These are phyloP conservation scores for Drosophila simulans DNA, from an alignment of 1,140 invertebrate genomes.

Conservation along the genomic window DNA sequence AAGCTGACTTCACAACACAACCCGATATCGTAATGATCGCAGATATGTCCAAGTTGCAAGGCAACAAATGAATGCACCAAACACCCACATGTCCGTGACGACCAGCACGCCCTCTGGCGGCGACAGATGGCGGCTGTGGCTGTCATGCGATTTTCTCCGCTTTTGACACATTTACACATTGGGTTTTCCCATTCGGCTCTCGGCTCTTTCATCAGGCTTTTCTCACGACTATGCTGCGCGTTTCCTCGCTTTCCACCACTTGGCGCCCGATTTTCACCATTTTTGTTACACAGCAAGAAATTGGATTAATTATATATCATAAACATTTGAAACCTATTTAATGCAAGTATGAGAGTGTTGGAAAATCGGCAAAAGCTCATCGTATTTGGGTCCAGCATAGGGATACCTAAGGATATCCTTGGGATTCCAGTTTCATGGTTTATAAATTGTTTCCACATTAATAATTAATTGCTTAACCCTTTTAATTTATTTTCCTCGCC, in stretches of 20 bases:
- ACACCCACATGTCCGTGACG: conserved; percentile 28
- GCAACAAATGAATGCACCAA: conserved; percentile 6
- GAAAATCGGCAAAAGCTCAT: not conserved
- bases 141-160: conserved; percentile 59
- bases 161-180: conserved; percentile 76
- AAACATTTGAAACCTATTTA: no score
- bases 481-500: not conserved
- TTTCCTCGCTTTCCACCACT: conserved; percentile 37
- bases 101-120: conserved; percentile 8
- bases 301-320: not conserved
- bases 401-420: no score
- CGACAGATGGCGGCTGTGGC: conserved; percentile 1
- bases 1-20: conserved; percentile 25
- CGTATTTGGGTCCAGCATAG: not conserved
- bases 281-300: conserved; percentile 12
- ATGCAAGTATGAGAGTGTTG: no score
- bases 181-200: conserved; percentile 59
- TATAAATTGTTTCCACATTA: not conserved
- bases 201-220: conserved; percentile 33
- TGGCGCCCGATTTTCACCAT: conserved; percentile 31
- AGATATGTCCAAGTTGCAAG: conserved; percentile 17
- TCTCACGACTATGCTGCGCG: conserved; percentile 53
- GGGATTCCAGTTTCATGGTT: not conserved
- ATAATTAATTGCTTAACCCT: no score
- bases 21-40: conserved; percentile 12